A percentile compares a stretch with the other conserved stretches of the same genome.
phyloP scores from a whole-genome alignment of 2,113 vertebrate genomes.

The rat (Rattus norvegicus) region GRCr8 NC_086030.1:28550001-28550500 shows the following conservation, averaged over 20 bases:
- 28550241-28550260: neutral
- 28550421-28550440: neutral
- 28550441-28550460: neutral
- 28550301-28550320: neutral
- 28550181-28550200: neutral
- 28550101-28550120: neutral
- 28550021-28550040: neutral
- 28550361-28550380: neutral
- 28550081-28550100: neutral
- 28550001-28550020: neutral
- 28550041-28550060: neutral
- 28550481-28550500: too few species aligned
- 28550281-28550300: neutral
- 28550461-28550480: too few species aligned
- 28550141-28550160: neutral
- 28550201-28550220: neutral
- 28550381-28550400: neutral
- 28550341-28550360: neutral
- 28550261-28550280: neutral
- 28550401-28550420: neutral
- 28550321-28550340: neutral
- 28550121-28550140: neutral
- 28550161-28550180: neutral
- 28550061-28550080: neutral
- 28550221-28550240: neutral